Base-by-base conservation (phyloP, 2,113 vertebrate species). In the Colistium nudipinnis region DNA sequence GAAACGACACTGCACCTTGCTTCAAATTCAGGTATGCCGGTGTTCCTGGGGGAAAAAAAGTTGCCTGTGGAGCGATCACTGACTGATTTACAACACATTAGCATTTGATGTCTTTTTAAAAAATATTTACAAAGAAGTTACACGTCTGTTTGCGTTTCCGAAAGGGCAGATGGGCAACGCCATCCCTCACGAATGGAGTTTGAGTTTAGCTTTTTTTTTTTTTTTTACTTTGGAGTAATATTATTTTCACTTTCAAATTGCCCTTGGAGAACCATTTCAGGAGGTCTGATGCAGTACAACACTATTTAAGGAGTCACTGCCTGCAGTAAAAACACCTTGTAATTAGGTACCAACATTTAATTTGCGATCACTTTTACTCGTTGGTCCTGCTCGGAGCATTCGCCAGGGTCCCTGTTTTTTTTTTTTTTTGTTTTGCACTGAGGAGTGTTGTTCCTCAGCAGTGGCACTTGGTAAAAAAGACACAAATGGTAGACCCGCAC, bases 381-480 rank as follows among this genome's bases (percentile, higher is more conserved):
- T 45, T 9, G 36, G 33, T 30, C 33, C 41, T 20, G 48, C 31
- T 27, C 33, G 41, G 33, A 11, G 0, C 25, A 59, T 52, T 43
- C 38, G 47, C 71, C 28, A 31, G 53, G 74, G 43, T 39, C 54
- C 28, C 17, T 30, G 19, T 25, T 78, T 84, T 83, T 69, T 73
- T 49, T 36, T 33, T 16, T 30, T 17, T 25, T 78, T 84, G 82
- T 69, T 73, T 49, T 36, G 45, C 35, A 62, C 57, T 70, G 51
- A 54, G 72, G 61, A 76, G 57, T 77, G 74, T 64, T 47, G 60
- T 52, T 81, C 73, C 64, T 73, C 65, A 14, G 59, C 17, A 6
- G 44, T 24, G 25, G 48, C 39, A 41, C 77, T 10, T 33, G 75
- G n/a, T n/a, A n/a, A n/a, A n/a, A n/a, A 4, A 4, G 17, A 22